Base-by-base conservation (phyloP, 2,888 invertebrate species). In the Parnassius glacialis region DNA sequence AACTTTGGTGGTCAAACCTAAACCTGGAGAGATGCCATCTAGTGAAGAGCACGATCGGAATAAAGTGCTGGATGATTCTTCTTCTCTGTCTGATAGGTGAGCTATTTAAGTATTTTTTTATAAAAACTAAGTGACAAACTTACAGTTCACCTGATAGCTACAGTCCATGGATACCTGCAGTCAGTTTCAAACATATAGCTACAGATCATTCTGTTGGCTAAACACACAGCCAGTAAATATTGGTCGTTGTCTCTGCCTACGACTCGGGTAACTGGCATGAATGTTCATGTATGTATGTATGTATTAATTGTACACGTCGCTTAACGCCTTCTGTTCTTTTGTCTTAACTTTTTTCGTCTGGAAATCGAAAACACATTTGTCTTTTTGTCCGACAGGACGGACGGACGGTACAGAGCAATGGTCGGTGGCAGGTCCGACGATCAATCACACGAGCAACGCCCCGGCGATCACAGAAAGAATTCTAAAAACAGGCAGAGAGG, bases 21-120 rank as follows among this genome's bases (percentile, higher is more conserved):
- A 94, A 66, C 96, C 96, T 0, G 96, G 94, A 41, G 95, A 96
- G 70, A 95, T 96, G 74, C 95, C 95, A 52, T 95, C 95, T 55
- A 96, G 96, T 52, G 96, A 96, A 75, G 97, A 97, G 79, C 94
- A 96, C 44, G 94, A 94, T 64, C 84, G 92, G 25, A 92, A 92
- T 54, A 92, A 92, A 58, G 82, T 87, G 0, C 64, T 88, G 66
- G 90, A 92, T 62, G 91, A 92, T 57, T 90, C 87, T 0, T 89
- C 90, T 0, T 88, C 90, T 0, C 72, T 90, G 0, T 83, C 91
- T 60, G 92, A 92, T 70, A 92, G 92, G 87, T 92, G 64, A 68
- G 70, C 25, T n/a, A 42, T 83, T 47, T 47, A 2, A 11, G 0
- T 43, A 10, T 43, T 43, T 34, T 34, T 34, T 34, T 7, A 34